Conservation (phyloP, 2,888 invertebrate genomes). For the Drosophila borborema region DNA sequence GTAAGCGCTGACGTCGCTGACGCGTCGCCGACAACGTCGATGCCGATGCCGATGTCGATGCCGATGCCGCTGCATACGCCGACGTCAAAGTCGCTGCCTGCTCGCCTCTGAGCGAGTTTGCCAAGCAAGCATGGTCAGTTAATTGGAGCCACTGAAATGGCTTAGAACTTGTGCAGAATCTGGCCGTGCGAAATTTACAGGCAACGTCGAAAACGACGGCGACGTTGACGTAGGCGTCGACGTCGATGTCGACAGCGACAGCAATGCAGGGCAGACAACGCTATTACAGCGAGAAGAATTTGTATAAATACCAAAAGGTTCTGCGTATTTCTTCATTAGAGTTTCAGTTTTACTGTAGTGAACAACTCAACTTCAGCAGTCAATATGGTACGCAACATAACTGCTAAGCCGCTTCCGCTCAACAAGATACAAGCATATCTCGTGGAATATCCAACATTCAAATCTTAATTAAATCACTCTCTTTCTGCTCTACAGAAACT, state of each 20-base stretch:
- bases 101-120: conserved; percentile 43
- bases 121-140: conserved; percentile 40
- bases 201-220: conserved; percentile 9
- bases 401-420: not conserved
- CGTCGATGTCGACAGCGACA: conserved; percentile 19
- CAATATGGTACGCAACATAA: conserved; percentile 65
- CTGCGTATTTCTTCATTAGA: conserved; percentile 80
- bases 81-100: conserved; percentile 6
- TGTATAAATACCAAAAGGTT: conserved; percentile 83
- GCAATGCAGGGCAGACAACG: conserved; percentile 8
- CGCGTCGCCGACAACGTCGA: not conserved
- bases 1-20: conserved; percentile 48
- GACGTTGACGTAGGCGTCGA: not conserved
- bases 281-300: conserved; percentile 61
- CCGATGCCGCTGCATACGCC: not conserved
- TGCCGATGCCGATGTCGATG: not conserved
- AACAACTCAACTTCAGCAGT: conserved; percentile 71
- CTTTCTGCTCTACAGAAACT: conserved; percentile 74
- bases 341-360: conserved; percentile 77
- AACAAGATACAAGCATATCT: not conserved
- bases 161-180: conserved; percentile 67
- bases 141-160: conserved; percentile 54
- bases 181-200: conserved; percentile 78
- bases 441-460: conserved; percentile 7
- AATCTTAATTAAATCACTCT: conserved; percentile 8